Evolutionary conservation across 2,797 vertebrate genomes (phyloP).

Genomic region (Uromys caudimaculatus): DNA sequence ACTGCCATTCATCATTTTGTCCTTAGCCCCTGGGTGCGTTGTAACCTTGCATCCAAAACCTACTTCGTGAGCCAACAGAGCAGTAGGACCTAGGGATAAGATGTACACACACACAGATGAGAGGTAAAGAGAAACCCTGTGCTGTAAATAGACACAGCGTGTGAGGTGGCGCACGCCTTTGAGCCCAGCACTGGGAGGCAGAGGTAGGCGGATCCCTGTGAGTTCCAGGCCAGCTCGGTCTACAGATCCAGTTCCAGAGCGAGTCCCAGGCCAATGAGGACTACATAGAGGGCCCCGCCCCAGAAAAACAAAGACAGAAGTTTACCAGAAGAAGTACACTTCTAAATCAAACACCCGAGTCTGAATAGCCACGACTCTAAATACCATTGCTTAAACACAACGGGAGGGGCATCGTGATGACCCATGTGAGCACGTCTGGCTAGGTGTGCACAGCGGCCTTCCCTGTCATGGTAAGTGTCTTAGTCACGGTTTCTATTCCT

Average conservation of each 20-base stretch:
- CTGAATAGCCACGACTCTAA: neutral
- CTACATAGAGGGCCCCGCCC: neutral
- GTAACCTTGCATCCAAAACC: slow-evolving; percentile 96
- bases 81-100: slow-evolving; percentile 93
- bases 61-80: slow-evolving; percentile 96
- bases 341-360: neutral
- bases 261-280: neutral
- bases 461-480: neutral
- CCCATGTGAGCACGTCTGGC: neutral
- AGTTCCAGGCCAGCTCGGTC: neutral
- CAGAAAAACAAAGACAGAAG: neutral
- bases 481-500: too few species aligned
- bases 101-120: slow-evolving; percentile 13
- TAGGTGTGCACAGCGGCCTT: neutral
- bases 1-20: slow-evolving; percentile 99
- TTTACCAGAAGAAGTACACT: neutral
- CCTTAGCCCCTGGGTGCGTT: slow-evolving; percentile 96
- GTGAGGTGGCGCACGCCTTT: too few species aligned
- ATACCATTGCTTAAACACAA: neutral
- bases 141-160: neutral
- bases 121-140: neutral
- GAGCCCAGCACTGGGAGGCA: neutral
- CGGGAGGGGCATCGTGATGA: neutral
- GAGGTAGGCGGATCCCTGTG: neutral
- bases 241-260: neutral